Evolutionary conservation across 2,113 vertebrate genomes (phyloP), one percentile per base, ranked within the genome.

Genomic region (Actenoides lindsayi): DNA sequence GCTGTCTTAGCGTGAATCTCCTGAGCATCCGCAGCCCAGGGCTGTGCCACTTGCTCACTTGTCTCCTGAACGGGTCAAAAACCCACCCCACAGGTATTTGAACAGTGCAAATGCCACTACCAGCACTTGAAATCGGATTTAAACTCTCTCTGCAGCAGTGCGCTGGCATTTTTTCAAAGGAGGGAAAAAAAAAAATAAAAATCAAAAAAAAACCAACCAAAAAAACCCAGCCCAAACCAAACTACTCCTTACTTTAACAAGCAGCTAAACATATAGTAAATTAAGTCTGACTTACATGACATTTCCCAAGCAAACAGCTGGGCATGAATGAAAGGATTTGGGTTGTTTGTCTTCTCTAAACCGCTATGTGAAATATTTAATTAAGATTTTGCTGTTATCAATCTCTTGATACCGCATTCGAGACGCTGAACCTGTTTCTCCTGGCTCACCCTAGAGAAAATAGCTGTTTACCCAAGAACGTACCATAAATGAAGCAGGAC

Each of bases 251-350:
- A 44, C 10, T 84, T 62, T 46, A 96, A 70, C 64, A 53, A 67
- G 88, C 85, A 56, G 4, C 87, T 92, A 56, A 65, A 87, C 67
- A 35, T 5, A 53, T 3, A 90, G 64, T 48, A 83, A 91, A 96
- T 91, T 59, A 80, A 68, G 74, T 51, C 87, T 42, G 65, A 63
- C 83, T 96, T n/a, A 1, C 44, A 3, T 90, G 94, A 67, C 91
- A 94, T 97, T 97, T 90, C 57, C 78, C 76, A 31, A 90, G 92
- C 87, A 88, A 94, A 96, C 63, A 80, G 71, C 3, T 62, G 90
- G 83, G 79, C 42, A 48, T 4, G 24, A 87, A 88, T 28, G 69
- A 48, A 78, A 44, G 51, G 88, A 73, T 91, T 89, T 74, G 86
- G 65, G 71, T 23, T 93, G 87, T 89, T 96, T 96, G 94, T 79